These are phyloP conservation scores for Pseudomyrmex sp. DNA, from an alignment of 1,140 invertebrate genomes.

Conservation along the genomic window DNA sequence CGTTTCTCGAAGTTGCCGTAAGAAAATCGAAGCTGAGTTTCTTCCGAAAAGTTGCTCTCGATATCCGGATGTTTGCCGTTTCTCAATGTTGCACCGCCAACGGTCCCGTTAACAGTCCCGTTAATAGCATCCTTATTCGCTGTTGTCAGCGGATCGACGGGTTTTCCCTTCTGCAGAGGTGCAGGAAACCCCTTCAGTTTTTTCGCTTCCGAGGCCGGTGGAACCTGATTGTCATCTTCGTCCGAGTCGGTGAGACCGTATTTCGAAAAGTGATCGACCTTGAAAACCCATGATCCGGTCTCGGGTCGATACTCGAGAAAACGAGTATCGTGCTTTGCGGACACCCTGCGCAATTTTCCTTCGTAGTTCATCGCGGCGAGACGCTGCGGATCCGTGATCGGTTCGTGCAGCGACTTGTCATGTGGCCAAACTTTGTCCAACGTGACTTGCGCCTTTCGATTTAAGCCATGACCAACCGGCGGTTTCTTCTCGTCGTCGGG, in stretches of 20 bases:
- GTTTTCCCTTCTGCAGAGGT: slow-evolving; percentile 27
- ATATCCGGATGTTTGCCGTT: not conserved
- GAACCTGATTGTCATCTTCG: slow-evolving; percentile 90
- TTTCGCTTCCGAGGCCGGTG: slow-evolving; percentile 76
- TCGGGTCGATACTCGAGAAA: slow-evolving; percentile 98
- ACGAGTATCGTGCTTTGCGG: slow-evolving; percentile 93
- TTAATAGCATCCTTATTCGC: slow-evolving; percentile 27
- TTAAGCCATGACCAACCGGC: slow-evolving; percentile 93
- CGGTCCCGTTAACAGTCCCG: not conserved
- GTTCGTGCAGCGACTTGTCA: slow-evolving; percentile 92
- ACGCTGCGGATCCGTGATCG: slow-evolving; percentile 93
- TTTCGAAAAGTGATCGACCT: slow-evolving; percentile 98
- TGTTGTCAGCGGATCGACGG: not conserved
- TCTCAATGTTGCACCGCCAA: slow-evolving; percentile 7
- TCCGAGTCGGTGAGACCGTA: slow-evolving; percentile 97
- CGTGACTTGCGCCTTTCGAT: slow-evolving; percentile 96
- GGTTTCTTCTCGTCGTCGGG: slow-evolving; percentile 89
- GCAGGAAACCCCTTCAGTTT: slow-evolving; percentile 74
- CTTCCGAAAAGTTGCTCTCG: not conserved
- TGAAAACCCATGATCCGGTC: slow-evolving; percentile 98
- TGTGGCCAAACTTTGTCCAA: slow-evolving; percentile 97
- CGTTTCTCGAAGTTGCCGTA: not conserved
- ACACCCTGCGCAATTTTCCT: slow-evolving; percentile 93
- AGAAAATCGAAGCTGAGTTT: not conserved
- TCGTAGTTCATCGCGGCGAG: slow-evolving; percentile 94